phyloP scores from a whole-genome alignment of 1,140 invertebrate species.

The Cydia pomonella region DNA sequence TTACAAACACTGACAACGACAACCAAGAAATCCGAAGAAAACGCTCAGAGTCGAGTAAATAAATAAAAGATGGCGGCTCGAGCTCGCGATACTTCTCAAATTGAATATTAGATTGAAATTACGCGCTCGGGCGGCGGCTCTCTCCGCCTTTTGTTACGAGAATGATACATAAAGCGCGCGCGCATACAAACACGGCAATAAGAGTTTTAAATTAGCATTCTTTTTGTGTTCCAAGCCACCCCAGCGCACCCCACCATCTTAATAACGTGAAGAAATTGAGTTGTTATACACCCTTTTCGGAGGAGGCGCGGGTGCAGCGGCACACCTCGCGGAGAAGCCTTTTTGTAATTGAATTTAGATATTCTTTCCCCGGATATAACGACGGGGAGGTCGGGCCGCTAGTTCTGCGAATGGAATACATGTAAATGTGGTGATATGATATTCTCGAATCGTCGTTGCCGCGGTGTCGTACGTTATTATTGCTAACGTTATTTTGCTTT shows the following conservation, averaged over 20 bases:
- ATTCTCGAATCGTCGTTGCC: constrained; percentile 55
- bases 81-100: constrained; percentile 71
- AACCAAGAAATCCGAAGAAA: constrained; percentile 56
- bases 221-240: constrained; percentile 73
- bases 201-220: constrained; percentile 80
- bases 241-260: constrained; percentile 68
- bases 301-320: constrained; percentile 73
- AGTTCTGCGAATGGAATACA: constrained; percentile 62
- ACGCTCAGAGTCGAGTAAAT: constrained; percentile 61
- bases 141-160: constrained; percentile 69
- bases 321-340: constrained; percentile 70
- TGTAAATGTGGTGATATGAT: constrained; percentile 66
- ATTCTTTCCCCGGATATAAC: constrained; percentile 71
- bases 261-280: constrained; percentile 79
- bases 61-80: constrained; percentile 68
- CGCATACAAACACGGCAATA: constrained; percentile 76
- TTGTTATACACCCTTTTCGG: constrained; percentile 76
- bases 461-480: constrained; percentile 51
- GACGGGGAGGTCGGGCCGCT: constrained; percentile 63
- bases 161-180: constrained; percentile 74
- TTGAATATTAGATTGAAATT: constrained; percentile 80
- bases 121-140: constrained; percentile 70
- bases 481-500: constrained; percentile 46
- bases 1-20: constrained; percentile 32
- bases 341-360: constrained; percentile 80